Evolutionary conservation across 2,113 vertebrate genomes (phyloP).

Genomic region (Psophia crepitans): DNA sequence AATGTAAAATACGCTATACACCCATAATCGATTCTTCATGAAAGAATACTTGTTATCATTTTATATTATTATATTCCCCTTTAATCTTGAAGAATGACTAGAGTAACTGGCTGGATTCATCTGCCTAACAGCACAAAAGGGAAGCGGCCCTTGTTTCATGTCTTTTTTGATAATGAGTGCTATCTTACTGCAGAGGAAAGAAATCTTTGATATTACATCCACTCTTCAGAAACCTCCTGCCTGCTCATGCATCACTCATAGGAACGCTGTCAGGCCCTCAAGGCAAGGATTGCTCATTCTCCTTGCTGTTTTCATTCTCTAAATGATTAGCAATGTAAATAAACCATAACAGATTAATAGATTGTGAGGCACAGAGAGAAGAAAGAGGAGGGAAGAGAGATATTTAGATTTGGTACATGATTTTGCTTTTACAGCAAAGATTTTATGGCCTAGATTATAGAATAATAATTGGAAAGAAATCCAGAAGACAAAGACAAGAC

Average conservation of each 20-base stretch:
- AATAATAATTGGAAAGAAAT: not conserved
- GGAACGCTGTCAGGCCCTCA: not conserved
- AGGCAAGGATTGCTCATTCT: not conserved
- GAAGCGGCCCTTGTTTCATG: not conserved
- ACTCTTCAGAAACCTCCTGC: not conserved
- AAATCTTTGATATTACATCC: not conserved
- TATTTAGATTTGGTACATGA: not conserved
- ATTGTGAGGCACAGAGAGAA: not conserved
- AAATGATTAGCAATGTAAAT: not conserved
- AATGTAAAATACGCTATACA: not conserved
- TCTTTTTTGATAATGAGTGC: not conserved
- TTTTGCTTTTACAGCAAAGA: not conserved
- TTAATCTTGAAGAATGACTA: slow-evolving; percentile 4
- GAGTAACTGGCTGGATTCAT: not conserved
- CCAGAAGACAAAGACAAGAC: not conserved
- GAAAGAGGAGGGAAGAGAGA: not conserved
- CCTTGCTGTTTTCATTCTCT: not conserved
- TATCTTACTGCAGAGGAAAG: not conserved
- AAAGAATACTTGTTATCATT: not conserved
- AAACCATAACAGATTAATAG: not conserved
- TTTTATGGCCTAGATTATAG: not conserved
- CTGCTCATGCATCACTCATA: not conserved
- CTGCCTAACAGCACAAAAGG: not conserved
- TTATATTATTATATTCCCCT: not conserved
- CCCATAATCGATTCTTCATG: not conserved